A percentile compares a stretch with the other conserved stretches of the same genome.
These are phyloP conservation scores for Hyles vespertilio DNA, from an alignment of 1,140 invertebrate species.

Conservation along the genomic window DNA sequence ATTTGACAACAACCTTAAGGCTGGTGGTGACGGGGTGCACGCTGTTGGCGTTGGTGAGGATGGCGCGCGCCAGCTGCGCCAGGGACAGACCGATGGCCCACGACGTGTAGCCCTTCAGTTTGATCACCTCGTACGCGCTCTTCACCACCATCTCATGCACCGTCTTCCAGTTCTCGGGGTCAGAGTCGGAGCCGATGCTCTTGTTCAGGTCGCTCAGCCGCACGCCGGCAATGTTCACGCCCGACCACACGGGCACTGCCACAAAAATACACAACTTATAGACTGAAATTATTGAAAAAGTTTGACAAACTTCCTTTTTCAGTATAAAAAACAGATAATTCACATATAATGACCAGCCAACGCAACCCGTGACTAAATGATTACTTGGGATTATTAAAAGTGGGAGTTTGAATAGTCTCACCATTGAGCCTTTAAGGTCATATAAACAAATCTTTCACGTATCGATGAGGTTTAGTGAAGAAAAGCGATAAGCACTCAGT, in stretches of 20 bases:
- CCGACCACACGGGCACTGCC: conserved; percentile 93
- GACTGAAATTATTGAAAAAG: too few species aligned
- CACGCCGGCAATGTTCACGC: conserved; percentile 93
- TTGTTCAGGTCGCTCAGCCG: conserved; percentile 86
- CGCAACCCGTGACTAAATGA: too few species aligned
- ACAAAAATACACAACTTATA: conserved; percentile 1
- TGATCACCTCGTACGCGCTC: conserved; percentile 93
- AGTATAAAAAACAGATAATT: too few species aligned
- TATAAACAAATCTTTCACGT: too few species aligned
- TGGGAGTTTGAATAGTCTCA: too few species aligned
- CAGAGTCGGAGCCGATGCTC: conserved; percentile 81
- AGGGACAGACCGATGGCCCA: conserved; percentile 94
- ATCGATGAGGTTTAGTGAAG: too few species aligned
- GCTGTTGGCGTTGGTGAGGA: conserved; percentile 86
- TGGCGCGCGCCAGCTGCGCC: conserved; percentile 82
- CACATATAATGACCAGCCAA: too few species aligned
- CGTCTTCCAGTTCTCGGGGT: conserved; percentile 87
- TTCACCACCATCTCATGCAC: conserved; percentile 82
- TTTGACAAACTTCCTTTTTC: too few species aligned
- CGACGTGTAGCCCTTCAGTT: conserved; percentile 92
- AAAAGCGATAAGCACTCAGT: background rate
- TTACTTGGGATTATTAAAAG: too few species aligned
- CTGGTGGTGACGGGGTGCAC: conserved; percentile 89
- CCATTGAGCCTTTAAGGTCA: too few species aligned
- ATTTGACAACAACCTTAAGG: conserved; percentile 79